Evolutionary conservation across 2,888 invertebrate species (phyloP).

Genomic region (Cheilosia vulpina): DNA sequence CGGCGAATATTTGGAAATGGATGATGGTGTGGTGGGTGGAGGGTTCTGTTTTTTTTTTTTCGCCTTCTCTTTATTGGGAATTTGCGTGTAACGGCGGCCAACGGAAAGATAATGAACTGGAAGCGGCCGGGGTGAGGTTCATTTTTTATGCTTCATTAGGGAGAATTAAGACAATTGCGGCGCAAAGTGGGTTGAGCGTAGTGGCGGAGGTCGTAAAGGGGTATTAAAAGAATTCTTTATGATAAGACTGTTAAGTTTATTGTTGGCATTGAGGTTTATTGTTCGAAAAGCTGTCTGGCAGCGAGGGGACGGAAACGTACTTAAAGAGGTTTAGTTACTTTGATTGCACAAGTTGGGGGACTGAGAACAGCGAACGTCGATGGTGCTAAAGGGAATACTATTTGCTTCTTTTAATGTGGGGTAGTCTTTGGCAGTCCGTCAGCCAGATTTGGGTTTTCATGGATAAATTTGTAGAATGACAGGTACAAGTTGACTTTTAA

Average conservation of each 20-base stretch:
- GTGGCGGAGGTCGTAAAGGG: constrained; percentile 39
- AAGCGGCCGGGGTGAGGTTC: constrained; percentile 51
- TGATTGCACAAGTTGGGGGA: background rate
- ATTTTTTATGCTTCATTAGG: constrained; percentile 73
- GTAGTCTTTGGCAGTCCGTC: no score
- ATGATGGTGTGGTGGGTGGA: background rate
- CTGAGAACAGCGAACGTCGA: no score
- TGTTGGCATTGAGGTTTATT: constrained; percentile 42
- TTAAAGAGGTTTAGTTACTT: background rate
- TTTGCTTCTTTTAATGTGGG: no score
- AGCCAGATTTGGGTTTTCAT: no score
- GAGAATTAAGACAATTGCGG: constrained; percentile 69
- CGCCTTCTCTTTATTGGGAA: constrained; percentile 41
- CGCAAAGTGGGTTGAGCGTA: background rate
- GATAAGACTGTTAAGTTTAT: constrained; percentile 50
- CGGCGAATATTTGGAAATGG: constrained; percentile 27
- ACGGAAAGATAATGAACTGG: constrained; percentile 58
- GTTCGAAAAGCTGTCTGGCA: constrained; percentile 10
- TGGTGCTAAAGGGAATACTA: no score
- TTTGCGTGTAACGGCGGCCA: constrained; percentile 38
- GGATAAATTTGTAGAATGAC: no score
- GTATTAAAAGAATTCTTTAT: constrained; percentile 60
- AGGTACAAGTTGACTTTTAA: no score
- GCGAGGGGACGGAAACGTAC: constrained; percentile 2
- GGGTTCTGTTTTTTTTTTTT: background rate